Percentiles rank a stretch among this genome's conserved stretches.
phyloP scores from a whole-genome alignment of 2,797 vertebrate species.

The Xenops minutus region DNA sequence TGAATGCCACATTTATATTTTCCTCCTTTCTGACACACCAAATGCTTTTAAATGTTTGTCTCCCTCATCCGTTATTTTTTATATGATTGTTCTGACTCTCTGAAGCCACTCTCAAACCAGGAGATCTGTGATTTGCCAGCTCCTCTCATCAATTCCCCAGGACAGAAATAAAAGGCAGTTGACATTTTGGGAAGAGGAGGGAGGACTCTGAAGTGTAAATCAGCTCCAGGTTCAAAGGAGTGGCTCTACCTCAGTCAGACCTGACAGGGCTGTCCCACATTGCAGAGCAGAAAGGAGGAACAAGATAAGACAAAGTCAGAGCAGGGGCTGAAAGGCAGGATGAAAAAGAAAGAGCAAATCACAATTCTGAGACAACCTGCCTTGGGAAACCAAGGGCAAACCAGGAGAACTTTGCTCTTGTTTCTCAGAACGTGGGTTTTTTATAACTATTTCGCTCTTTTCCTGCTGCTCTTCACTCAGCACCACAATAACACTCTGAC shows the following conservation, averaged over 20 bases:
- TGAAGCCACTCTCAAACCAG: neutral
- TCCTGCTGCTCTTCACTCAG: neutral
- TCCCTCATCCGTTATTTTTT: neutral
- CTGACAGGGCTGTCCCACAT: neutral
- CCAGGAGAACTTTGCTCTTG: neutral
- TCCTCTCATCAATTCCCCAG: neutral
- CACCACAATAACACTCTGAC: neutral
- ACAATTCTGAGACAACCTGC: neutral
- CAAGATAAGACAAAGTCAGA: neutral
- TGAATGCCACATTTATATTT: neutral
- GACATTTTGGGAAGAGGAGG: neutral
- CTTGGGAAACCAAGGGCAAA: neutral
- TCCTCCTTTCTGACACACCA: neutral
- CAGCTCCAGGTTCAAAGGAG: neutral
- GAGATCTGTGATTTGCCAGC: neutral
- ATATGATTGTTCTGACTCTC: neutral
- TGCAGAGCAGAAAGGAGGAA: neutral
- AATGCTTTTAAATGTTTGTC: rapidly evolving
- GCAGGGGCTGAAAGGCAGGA: neutral
- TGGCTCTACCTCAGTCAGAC: neutral
- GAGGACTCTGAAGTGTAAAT: neutral
- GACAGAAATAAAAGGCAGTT: neutral
- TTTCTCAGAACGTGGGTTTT: neutral
- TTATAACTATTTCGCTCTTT: neutral
- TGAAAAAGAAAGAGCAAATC: neutral